Evolutionary conservation across 2,113 vertebrate species (phyloP), one percentile per base, ranked within the genome.

Genomic region (Pseudorectes ferrugineus): DNA sequence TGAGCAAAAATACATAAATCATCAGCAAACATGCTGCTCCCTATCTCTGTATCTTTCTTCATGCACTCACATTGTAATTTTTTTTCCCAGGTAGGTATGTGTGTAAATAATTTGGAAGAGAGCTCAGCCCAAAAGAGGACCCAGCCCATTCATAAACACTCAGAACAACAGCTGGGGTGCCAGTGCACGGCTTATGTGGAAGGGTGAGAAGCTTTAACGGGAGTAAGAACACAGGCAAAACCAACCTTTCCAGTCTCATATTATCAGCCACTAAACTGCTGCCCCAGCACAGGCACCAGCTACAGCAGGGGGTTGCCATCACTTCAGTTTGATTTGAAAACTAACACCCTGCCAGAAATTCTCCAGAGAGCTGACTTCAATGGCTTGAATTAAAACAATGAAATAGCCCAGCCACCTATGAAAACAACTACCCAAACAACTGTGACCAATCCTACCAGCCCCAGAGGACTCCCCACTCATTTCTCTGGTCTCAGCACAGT

Each of bases 131-230:
- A 48, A 49, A 61, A 66, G 28, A 22, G 0, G 1, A 46, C 31
- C 16, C 52, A 82, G n/a, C 4, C 33, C 43, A 15, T 36, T 49
- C 40, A 38, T 3, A 68, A 35, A 57, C 26, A 20, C 42, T 49
- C 38, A 54, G 46, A 54, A 52, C 0, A 2, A 12, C 31, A 80
- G 16, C 12, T 25, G 57, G 23, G 18, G 24, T 15, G 10, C 19
- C 24, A n/a, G 58, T 0, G 0, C 20, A 11, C 6, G 33, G 22
- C 23, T 71, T 24, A 8, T 2, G 0, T 36, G 19, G 59, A 46
- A 59, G 18, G 8, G 3, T 49, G 28, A 46, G 48, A 29, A 35
- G 10, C 35, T 20, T 11, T 8, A n/a, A 36, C 7, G 12, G 19
- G 38, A 76, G 26, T 5, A 36, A 54, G 72, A 19, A 26, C 12